phyloP scores from a whole-genome alignment of 2,113 vertebrate genomes.

The rat (Rattus norvegicus) region GRCr8 NC_086030.1:6090001-6090500 shows the following conservation, averaged over 20 bases:
- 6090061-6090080: neutral
- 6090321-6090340: neutral
- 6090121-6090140: neutral
- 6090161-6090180: neutral
- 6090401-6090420: neutral
- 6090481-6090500: slow-evolving; percentile 45
- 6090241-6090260: neutral
- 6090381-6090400: neutral
- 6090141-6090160: neutral
- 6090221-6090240: neutral
- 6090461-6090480: slow-evolving; percentile 16
- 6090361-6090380: neutral
- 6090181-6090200: neutral
- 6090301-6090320: neutral
- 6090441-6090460: neutral
- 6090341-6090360: neutral
- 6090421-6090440: neutral
- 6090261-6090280: neutral
- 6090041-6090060: neutral
- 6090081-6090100: neutral
- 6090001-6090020: too few relatives aligned
- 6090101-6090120: neutral
- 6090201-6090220: neutral
- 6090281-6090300: neutral
- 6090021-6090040: neutral